These are phyloP conservation scores for Sula dactylatra DNA, from an alignment of 2,113 vertebrate genomes.

Conservation along the genomic window DNA sequence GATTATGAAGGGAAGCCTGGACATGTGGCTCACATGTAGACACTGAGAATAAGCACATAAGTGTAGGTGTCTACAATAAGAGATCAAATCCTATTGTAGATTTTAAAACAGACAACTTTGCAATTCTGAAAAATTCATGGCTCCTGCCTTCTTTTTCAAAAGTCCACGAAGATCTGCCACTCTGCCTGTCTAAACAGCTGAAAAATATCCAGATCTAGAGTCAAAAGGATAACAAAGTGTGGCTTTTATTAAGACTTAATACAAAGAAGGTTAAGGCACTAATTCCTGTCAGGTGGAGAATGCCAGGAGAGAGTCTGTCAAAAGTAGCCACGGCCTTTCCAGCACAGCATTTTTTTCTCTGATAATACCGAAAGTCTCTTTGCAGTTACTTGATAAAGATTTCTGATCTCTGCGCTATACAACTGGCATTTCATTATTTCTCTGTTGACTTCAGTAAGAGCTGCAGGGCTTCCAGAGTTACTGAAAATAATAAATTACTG, in stretches of 20 bases:
- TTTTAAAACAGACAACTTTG: not conserved
- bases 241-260: not conserved
- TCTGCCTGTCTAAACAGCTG: not conserved
- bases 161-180: not conserved
- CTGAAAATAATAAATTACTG: not conserved
- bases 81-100: not conserved
- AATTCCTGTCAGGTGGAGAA: not conserved
- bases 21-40: not conserved
- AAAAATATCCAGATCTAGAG: not conserved
- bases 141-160: not conserved
- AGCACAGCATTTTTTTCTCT: not conserved
- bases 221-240: not conserved
- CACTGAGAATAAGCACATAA: accelerated
- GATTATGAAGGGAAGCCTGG: not conserved
- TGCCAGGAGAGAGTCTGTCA: not conserved
- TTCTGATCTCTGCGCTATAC: not conserved
- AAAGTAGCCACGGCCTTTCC: not conserved
- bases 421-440: not conserved
- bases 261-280: not conserved
- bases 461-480: not conserved
- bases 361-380: not conserved
- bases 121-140: not conserved
- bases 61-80: accelerated
- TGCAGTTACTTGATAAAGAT: not conserved
- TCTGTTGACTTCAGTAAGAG: not conserved